Evolutionary conservation across 2,888 invertebrate species (phyloP), one percentile per base, ranked within the genome.

Genomic region (Ochropleura leucogaster): DNA sequence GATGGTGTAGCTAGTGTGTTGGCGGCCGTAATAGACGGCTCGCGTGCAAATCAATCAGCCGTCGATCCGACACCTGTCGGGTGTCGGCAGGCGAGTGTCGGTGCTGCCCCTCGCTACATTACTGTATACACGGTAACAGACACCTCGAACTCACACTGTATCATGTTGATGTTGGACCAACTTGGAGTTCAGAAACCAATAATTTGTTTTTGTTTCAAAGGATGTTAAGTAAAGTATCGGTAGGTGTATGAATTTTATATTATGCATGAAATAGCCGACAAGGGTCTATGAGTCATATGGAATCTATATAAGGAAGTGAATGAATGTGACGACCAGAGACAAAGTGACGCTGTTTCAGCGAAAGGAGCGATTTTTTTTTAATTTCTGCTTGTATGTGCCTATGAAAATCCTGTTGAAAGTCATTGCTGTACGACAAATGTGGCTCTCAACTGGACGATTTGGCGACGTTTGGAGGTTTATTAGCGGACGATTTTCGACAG

Each of bases 41-140:
- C 75, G 86, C 84, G 86, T 83, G 85, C 79, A 57, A 63, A 77
- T 81, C 86, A 84, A 82, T 86, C 86, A 82, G 66, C 81, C 74
- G 85, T 86, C 78, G 68, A 75, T 70, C 75, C 59, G 60, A 65
- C 78, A 72, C 74, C 68, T 64, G 68, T 40, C 74, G 44, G n/a
- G n/a, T 64, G 68, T 40, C 74, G 44, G n/a, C 12, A 4, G 44
- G 12, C 62, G n/a, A n/a, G 60, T 62, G 62, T 18, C 64, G 59
- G 10, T 55, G 51, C 51, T n/a, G 68, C 51, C 53, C 40, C 42
- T 16, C 57, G 51, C 47, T 44, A 49, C 53, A 40, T 55, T 53
- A 10, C 40, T 40, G 30, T 51, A 6, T n/a, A 16, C 6, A 46
- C 8, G 40, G 55, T 57, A 40, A 30, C 8, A 16, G 47, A 49